Evolutionary conservation across 64 coral and sea anemone species (phyloP).

Genomic region (Pocillopora damicornis): DNA sequence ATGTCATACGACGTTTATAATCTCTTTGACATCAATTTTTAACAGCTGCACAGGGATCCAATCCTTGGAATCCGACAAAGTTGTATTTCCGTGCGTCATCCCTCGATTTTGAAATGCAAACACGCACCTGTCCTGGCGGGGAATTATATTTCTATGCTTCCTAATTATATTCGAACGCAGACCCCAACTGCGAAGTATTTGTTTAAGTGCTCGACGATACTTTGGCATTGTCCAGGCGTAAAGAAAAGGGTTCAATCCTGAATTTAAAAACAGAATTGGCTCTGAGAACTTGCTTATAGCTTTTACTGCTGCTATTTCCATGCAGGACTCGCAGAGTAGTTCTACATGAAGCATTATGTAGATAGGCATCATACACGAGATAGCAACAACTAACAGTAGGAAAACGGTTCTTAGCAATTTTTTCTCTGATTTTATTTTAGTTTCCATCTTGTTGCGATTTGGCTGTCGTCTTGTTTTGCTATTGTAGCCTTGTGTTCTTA

Average conservation of each 20-base stretch:
- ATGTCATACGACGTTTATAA: background rate
- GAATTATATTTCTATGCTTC: background rate
- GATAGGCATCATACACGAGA: background rate
- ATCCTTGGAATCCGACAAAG: background rate
- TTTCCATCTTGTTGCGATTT: background rate
- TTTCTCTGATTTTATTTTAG: background rate
- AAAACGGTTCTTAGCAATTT: slow-evolving; percentile 21
- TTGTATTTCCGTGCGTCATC: background rate
- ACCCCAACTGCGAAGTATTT: background rate
- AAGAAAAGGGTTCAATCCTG: slow-evolving; percentile 12
- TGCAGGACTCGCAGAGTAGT: slow-evolving; percentile 3
- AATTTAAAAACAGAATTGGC: slow-evolving; percentile 3
- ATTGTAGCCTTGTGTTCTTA: background rate
- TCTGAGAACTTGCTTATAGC: background rate
- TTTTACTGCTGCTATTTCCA: slow-evolving; percentile 3
- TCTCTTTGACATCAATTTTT: background rate
- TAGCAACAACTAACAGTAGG: background rate
- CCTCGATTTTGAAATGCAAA: background rate
- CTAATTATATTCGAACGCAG: background rate
- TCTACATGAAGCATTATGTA: slow-evolving; percentile 26
- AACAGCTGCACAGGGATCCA: background rate
- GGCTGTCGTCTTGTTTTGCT: slow-evolving; percentile 2
- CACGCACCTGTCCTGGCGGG: background rate
- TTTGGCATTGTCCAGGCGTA: slow-evolving; percentile 28
- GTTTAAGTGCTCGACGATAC: slow-evolving; percentile 5